phyloP scores from a whole-genome alignment of 2,888 invertebrate species.

The Nasonovia ribisnigri region DNA sequence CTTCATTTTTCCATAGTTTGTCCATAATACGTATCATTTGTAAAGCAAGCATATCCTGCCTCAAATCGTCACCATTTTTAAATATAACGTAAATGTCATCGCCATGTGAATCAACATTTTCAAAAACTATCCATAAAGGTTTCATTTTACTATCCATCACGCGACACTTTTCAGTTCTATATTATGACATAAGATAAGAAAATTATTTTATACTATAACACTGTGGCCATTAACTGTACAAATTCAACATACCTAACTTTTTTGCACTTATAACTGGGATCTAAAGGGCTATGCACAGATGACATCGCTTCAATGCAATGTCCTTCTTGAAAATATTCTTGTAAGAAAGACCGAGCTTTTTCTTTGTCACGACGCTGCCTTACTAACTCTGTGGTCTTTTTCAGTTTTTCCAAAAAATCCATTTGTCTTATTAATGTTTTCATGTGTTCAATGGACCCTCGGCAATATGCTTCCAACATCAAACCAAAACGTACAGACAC shows the following conservation, averaged over 20 bases:
- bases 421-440: constrained; percentile 80
- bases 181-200: not conserved
- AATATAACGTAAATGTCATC: constrained; percentile 91
- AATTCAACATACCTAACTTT: constrained; percentile 76
- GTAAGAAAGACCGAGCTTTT: constrained; percentile 80
- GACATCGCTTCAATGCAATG: constrained; percentile 80
- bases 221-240: not conserved
- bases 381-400: constrained; percentile 75
- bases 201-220: not conserved
- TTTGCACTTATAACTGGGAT: constrained; percentile 86
- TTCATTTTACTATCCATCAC: constrained; percentile 97
- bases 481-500: constrained; percentile 91
- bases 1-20: constrained; percentile 93
- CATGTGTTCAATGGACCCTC: constrained; percentile 89
- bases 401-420: constrained; percentile 84
- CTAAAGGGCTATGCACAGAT: constrained; percentile 84
- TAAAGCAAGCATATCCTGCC: constrained; percentile 97
- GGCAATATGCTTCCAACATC: constrained; percentile 91
- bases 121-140: constrained; percentile 89
- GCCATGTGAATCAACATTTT: constrained; percentile 85
- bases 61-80: constrained; percentile 95
- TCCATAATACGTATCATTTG: constrained; percentile 98
- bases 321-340: constrained; percentile 79
- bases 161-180: constrained; percentile 81
- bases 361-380: constrained; percentile 82